These are phyloP conservation scores for Brevimyrus niger DNA, from an alignment of 2,113 vertebrate genomes.

Conservation along the genomic window DNA sequence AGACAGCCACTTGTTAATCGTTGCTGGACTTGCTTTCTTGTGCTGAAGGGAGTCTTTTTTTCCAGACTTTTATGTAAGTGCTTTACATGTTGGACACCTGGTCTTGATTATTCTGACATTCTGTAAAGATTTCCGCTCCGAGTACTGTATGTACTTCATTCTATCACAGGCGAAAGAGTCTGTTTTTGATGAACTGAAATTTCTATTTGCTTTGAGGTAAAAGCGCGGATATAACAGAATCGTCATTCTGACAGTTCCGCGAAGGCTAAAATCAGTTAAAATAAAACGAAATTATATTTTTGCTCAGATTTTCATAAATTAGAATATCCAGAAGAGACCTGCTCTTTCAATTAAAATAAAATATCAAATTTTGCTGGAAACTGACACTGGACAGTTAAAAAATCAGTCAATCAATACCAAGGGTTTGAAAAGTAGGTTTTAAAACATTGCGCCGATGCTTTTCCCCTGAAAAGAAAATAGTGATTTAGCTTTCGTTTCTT, in stretches of 20 bases:
- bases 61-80: neutral
- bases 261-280: neutral
- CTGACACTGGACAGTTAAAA: neutral
- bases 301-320: neutral
- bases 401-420: neutral
- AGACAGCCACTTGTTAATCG: neutral
- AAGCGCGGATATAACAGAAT: neutral
- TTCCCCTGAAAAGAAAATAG: neutral
- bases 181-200: neutral
- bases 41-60: neutral
- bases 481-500: neutral
- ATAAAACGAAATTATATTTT: neutral
- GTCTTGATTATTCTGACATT: constrained; percentile 1
- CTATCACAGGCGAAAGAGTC: neutral
- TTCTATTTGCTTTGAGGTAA: neutral
- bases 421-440: neutral
- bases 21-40: neutral
- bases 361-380: neutral
- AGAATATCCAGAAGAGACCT: neutral
- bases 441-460: neutral
- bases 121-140: neutral
- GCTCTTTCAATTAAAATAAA: neutral
- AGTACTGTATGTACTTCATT: neutral
- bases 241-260: neutral
- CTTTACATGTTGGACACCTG: neutral